These are phyloP conservation scores for Pantherophis alleghaniensis DNA, from an alignment of 2,797 vertebrate species.

Conservation along the genomic window DNA sequence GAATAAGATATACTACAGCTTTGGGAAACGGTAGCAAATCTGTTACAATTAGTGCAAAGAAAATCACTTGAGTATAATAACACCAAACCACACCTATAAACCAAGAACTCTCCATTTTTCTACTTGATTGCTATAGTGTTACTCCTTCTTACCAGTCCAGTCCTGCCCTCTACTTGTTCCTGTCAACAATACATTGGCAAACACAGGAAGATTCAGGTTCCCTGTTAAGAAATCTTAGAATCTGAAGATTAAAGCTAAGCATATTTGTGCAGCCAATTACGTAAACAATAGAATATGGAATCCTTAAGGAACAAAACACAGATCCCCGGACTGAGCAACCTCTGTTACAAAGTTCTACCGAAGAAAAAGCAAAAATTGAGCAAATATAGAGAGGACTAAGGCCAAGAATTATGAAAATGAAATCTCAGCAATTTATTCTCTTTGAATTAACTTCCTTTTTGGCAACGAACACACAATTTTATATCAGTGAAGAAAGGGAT, in stretches of 20 bases:
- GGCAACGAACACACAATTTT: neutral
- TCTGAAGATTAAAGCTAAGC: neutral
- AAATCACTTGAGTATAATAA: neutral
- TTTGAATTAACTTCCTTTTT: neutral
- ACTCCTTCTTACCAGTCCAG: slow-evolving; percentile 1
- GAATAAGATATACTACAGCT: neutral
- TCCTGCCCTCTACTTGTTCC: slow-evolving; percentile 3
- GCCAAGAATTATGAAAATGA: neutral
- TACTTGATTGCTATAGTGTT: slow-evolving; percentile 13
- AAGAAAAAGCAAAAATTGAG: neutral
- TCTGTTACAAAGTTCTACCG: neutral
- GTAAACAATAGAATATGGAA: neutral
- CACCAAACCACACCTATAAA: slow-evolving; percentile 7
- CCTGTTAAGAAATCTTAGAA: neutral
- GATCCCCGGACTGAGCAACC: neutral
- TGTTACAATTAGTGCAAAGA: neutral
- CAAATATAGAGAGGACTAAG: neutral
- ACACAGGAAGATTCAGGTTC: neutral
- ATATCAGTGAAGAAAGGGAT: neutral
- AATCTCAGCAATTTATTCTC: neutral
- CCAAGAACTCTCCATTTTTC: neutral
- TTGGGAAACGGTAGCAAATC: neutral
- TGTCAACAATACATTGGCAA: neutral
- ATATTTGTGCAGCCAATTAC: neutral
- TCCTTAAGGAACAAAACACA: neutral